Conservation (phyloP, 2,888 invertebrate species). For the Holacanthella duospinosa region DNA sequence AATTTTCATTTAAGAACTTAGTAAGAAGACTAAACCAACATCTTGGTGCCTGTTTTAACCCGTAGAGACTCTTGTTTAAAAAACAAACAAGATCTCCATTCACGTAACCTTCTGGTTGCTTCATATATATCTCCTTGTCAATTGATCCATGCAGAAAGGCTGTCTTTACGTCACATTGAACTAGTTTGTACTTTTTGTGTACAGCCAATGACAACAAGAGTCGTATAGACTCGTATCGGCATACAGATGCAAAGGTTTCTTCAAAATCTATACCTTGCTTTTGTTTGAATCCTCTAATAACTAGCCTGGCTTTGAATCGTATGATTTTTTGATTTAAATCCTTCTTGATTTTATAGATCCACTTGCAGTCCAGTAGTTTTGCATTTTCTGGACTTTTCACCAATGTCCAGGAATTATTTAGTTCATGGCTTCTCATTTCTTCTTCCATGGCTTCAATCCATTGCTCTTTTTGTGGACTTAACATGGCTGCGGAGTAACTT, state of each 20-base stretch:
- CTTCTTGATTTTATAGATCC: not conserved
- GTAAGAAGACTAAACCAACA: conserved; percentile 24
- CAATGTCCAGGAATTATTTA: not conserved
- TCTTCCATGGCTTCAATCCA: not conserved
- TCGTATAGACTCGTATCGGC: conserved; percentile 9
- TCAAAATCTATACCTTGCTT: conserved; percentile 8
- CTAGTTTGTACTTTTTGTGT: conserved; percentile 6
- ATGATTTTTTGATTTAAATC: not conserved
- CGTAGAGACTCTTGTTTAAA: conserved; percentile 15
- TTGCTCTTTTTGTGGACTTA: too few species aligned
- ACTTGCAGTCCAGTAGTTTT: not conserved
- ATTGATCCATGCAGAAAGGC: conserved; percentile 17
- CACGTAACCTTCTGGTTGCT: conserved; percentile 26
- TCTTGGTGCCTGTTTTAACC: conserved; percentile 28
- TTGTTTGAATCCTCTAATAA: conserved; percentile 7
- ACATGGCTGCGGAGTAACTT: too few species aligned
- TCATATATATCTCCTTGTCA: conserved; percentile 23
- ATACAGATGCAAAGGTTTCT: conserved; percentile 13
- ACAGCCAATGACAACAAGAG: not conserved
- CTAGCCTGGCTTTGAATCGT: not conserved
- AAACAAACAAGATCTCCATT: not conserved
- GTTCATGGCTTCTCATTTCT: not conserved
- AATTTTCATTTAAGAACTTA: not conserved
- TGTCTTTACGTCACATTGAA: conserved; percentile 27
- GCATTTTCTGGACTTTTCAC: not conserved